Base-by-base conservation (phyloP, 2,797 vertebrate genomes). In the Propithecus deckenii region DNA sequence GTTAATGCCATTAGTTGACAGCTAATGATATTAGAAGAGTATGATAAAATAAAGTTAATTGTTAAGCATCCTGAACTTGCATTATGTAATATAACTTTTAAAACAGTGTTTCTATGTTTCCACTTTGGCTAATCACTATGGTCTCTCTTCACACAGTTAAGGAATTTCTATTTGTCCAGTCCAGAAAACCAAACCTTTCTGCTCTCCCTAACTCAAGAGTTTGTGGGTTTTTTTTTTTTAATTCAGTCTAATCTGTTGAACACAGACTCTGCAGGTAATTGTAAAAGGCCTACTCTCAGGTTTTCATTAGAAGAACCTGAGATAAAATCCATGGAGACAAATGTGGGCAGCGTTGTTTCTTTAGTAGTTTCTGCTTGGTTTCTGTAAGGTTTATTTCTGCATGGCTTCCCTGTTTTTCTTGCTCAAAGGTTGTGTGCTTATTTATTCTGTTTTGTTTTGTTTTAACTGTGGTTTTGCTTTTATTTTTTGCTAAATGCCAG, bases 1-100 rank as follows among this genome's bases (percentile, higher is more conserved):
- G 74, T 67, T 74, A 78, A 92, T 86, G 52, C 48, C 65, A 80
- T 94, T 91, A 94, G 25, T 35, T 69, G 35, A 67, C 50, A 89
- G 59, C 25, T 86, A 92, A 86, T 94, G 50, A 80, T 32, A 75
- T 80, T 74, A 38, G 35, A 94, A 35, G 23, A 65, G 0, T 41
- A 25, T 90, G 38, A 88, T 43, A 52, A 43, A 79, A 94, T 85
- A 79, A 52, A 80, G 13, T 18, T 38, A 57, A 11, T 65, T 41
- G 41, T 2, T 75, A 85, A 94, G 59, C 35, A 81, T 55, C 23
- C 41, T 94, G 75, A 71, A 80, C 4, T 92, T 86, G 32, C 3
- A 55, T 71, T 89, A 50, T 81, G 17, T 57, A 71, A 65, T 25
- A 15, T 30, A 81, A 88, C 81, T 76, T 57, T 71, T 50, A 81